A percentile compares a stretch with the other conserved stretches of the same genome.
phyloP scores from a whole-genome alignment of 2,888 invertebrate species.

The Muschampia plurimacula region DNA sequence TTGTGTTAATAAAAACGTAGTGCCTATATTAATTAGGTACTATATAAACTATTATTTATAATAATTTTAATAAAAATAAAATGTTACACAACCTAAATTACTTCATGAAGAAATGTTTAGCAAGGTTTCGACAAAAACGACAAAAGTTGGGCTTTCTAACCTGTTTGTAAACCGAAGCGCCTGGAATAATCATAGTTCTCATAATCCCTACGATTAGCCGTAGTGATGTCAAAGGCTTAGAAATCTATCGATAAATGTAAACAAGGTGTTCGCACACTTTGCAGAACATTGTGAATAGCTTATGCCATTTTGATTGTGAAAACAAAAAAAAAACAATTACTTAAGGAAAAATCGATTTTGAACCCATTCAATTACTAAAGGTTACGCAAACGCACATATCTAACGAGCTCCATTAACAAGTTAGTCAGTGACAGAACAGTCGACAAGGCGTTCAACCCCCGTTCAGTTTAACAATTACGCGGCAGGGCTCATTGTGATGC shows the following conservation, averaged over 20 bases:
- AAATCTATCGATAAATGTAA: background rate
- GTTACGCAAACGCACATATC: constrained; percentile 37
- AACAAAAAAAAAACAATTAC: background rate
- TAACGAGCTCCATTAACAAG: constrained; percentile 44
- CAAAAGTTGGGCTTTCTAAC: background rate
- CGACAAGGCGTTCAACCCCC: constrained; percentile 83
- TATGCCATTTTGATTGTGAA: background rate
- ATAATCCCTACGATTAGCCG: constrained; percentile 46
- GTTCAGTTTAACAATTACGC: constrained; percentile 84
- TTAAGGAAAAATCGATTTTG: constrained; percentile 18
- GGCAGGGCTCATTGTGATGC: constrained; percentile 79
- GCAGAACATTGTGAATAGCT: background rate
- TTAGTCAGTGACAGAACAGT: constrained; percentile 73
- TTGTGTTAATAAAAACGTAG: background rate
- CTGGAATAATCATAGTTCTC: constrained; percentile 14
- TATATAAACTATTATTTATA: too few relatives aligned
- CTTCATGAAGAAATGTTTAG: background rate
- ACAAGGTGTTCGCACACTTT: background rate
- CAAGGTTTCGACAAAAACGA: background rate
- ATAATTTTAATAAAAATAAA: too few relatives aligned
- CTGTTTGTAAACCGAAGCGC: constrained; percentile 17
- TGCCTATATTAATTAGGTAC: background rate
- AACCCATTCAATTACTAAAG: constrained; percentile 33
- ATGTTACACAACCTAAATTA: too few relatives aligned
- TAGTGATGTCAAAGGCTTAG: constrained; percentile 53